Conservation (phyloP, 2,113 vertebrate genomes). For the Arvicanthis niloticus region DNA sequence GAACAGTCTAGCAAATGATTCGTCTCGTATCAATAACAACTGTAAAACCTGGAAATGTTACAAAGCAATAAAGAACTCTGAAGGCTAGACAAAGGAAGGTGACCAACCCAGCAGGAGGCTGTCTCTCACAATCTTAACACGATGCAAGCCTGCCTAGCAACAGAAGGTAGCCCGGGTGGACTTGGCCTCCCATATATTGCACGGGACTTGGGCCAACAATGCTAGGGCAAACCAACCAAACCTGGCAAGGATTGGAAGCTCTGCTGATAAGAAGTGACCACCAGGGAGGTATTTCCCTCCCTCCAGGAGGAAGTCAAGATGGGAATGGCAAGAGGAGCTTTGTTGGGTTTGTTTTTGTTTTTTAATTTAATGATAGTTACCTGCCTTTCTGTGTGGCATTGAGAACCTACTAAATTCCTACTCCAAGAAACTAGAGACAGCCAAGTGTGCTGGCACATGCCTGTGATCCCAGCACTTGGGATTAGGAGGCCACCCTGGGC, state of each 20-base stretch:
- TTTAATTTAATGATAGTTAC: no score
- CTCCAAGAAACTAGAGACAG: slow-evolving; percentile 24
- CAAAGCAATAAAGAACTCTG: not conserved
- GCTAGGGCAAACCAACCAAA: not conserved
- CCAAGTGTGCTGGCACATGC: not conserved
- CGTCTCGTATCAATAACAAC: not conserved
- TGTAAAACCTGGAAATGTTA: slow-evolving; percentile 12
- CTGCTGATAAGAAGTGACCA: not conserved
- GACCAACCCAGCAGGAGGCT: not conserved
- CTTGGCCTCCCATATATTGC: not conserved
- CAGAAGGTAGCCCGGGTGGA: not conserved
- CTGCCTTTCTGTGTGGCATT: not conserved
- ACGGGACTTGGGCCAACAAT: not conserved
- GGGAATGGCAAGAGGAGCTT: not conserved
- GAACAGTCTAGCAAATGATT: not conserved
- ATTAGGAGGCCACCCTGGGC: not conserved
- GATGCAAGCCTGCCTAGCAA: not conserved
- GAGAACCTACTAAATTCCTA: not conserved
- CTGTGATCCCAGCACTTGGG: not conserved
- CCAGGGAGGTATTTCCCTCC: not conserved
- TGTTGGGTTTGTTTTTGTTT: no score
- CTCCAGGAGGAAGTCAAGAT: not conserved
- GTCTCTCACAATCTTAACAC: not conserved
- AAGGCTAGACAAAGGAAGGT: not conserved
- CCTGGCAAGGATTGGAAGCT: slow-evolving; percentile 4